Evolutionary conservation across 2,797 vertebrate genomes (phyloP).

Genomic region (Cynodonichthys magdalenae): DNA sequence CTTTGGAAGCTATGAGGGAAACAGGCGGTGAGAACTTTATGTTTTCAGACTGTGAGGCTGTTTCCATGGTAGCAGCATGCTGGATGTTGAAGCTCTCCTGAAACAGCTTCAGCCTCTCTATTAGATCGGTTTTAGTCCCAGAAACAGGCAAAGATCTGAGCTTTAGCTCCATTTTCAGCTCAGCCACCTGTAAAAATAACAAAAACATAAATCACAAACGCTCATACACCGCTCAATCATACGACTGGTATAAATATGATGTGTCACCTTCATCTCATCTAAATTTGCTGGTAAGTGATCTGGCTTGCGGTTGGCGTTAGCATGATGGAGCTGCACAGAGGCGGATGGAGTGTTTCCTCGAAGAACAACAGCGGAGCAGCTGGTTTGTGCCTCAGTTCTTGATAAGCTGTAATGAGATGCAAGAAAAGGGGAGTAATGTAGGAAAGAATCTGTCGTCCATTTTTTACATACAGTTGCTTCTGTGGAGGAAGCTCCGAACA

Average conservation of each 20-base stretch:
- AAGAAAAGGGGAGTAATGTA: slow-evolving; percentile 57
- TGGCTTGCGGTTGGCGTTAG: slow-evolving; percentile 73
- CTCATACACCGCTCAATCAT: neutral
- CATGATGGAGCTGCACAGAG: slow-evolving; percentile 70
- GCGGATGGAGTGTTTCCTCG: slow-evolving; percentile 69
- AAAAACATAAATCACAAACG: slow-evolving; percentile 4
- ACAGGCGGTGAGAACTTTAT: slow-evolving; percentile 83
- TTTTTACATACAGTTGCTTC: slow-evolving; percentile 62
- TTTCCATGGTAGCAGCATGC: slow-evolving; percentile 52
- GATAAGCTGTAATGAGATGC: slow-evolving; percentile 74
- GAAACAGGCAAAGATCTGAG: slow-evolving; percentile 92
- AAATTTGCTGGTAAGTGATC: slow-evolving; percentile 88
- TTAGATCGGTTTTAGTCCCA: slow-evolving; percentile 94
- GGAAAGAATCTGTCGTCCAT: slow-evolving; percentile 40
- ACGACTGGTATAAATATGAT: slow-evolving; percentile 1
- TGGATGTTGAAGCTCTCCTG: slow-evolving; percentile 81
- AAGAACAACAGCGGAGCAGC: slow-evolving; percentile 73
- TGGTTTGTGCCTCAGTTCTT: slow-evolving; percentile 84
- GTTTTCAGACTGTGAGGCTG: slow-evolving; percentile 66
- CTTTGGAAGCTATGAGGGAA: slow-evolving; percentile 89
- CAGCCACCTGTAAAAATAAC: slow-evolving; percentile 85
- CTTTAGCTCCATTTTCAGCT: slow-evolving; percentile 95
- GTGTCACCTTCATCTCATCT: slow-evolving; percentile 95
- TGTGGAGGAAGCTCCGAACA: slow-evolving; percentile 44
- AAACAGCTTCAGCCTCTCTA: slow-evolving; percentile 90